A percentile compares a stretch with the other conserved stretches of the same genome.
Evolutionary conservation across 2,888 invertebrate species (phyloP).

Genomic region (Cotesia congregata): DNA sequence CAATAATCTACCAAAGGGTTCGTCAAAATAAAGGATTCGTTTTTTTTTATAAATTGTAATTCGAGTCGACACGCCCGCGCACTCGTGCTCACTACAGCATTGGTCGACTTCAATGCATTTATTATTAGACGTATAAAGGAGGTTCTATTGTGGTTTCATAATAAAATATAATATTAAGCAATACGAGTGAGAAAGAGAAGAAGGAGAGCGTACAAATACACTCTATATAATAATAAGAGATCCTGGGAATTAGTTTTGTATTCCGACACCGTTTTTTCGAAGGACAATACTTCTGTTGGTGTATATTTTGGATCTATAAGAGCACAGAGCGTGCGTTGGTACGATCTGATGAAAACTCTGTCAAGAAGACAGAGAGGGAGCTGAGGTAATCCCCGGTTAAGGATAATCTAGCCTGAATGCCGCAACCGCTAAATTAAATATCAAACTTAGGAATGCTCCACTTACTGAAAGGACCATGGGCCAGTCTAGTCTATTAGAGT

Average conservation of each 20-base stretch:
- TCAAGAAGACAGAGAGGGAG: background rate
- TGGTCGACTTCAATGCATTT: slow-evolving; percentile 36
- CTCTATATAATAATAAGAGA: slow-evolving; percentile 22
- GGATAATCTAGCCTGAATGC: slow-evolving; percentile 66
- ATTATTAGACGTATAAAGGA: slow-evolving; percentile 41
- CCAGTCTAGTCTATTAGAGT: slow-evolving; percentile 27
- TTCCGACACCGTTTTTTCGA: slow-evolving; percentile 51
- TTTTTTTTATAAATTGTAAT: slow-evolving; percentile 40
- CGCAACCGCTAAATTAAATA: slow-evolving; percentile 52
- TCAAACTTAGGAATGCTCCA: slow-evolving; percentile 59
- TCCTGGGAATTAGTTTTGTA: slow-evolving; percentile 56
- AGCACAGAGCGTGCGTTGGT: background rate
- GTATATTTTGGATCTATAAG: background rate
- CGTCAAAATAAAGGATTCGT: slow-evolving; percentile 2
- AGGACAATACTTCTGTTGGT: slow-evolving; percentile 1
- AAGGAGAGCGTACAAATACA: background rate
- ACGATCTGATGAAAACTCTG: background rate
- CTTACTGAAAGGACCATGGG: slow-evolving; percentile 47
- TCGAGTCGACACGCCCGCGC: slow-evolving; percentile 40
- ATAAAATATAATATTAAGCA: slow-evolving; percentile 3
- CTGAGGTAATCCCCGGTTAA: slow-evolving; percentile 39
- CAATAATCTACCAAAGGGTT: background rate
- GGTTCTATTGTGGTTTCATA: slow-evolving; percentile 19
- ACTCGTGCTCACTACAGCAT: slow-evolving; percentile 23
- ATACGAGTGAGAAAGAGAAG: slow-evolving; percentile 1